Evolutionary conservation across 1,140 invertebrate species (phyloP).

Genomic region (Wiebesia pumilae): DNA sequence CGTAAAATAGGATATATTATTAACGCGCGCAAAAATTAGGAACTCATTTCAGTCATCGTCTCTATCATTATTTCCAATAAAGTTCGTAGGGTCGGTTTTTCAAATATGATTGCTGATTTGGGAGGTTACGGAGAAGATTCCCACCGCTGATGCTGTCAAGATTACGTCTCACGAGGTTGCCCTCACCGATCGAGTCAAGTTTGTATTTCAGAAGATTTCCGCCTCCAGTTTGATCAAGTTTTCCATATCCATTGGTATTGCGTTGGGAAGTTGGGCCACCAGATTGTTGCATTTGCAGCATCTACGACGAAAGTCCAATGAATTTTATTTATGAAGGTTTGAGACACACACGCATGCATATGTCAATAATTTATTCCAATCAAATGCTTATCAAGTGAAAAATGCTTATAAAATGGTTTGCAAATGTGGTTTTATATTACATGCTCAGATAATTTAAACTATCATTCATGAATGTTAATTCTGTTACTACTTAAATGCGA

Average conservation of each 20-base stretch:
- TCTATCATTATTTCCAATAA: too few species aligned
- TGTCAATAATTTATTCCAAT: neutral
- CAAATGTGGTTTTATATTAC: too few species aligned
- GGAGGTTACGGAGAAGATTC: neutral
- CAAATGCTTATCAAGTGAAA: neutral
- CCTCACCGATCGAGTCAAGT: slow-evolving; percentile 58
- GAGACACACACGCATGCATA: neutral
- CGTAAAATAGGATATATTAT: too few species aligned
- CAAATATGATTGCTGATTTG: neutral
- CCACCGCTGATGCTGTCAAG: slow-evolving; percentile 70
- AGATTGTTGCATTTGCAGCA: neutral
- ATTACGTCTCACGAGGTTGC: slow-evolving; percentile 56
- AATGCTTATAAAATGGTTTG: too few species aligned
- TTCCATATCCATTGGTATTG: neutral
- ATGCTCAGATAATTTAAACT: too few species aligned
- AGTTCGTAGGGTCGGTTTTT: neutral
- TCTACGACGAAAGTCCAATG: neutral
- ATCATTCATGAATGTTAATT: too few species aligned
- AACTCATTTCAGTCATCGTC: too few species aligned
- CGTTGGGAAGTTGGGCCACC: neutral
- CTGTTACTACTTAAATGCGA: too few species aligned
- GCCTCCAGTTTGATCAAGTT: slow-evolving; percentile 69
- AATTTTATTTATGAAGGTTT: neutral
- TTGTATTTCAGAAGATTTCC: slow-evolving; percentile 68
- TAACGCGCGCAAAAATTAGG: too few species aligned